Percentiles rank a stretch among this genome's conserved stretches.
Evolutionary conservation across 1,140 invertebrate genomes (phyloP).

Genomic region (Pygmarrhopalites habei): DNA sequence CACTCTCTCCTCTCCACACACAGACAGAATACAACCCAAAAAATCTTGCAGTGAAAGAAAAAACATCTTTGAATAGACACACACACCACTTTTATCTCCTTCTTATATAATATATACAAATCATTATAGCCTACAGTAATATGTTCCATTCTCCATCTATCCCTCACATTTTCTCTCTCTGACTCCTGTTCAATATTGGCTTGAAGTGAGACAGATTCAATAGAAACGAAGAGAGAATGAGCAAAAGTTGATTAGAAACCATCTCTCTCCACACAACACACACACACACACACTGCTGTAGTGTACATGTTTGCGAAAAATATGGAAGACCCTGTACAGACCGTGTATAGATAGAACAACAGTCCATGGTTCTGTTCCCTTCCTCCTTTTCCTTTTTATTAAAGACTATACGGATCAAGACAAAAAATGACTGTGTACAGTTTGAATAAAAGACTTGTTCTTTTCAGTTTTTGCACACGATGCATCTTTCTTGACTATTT

Average conservation of each 20-base stretch:
- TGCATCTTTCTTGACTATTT: too few relatives aligned
- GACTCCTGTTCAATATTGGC: not conserved
- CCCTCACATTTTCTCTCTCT: not conserved
- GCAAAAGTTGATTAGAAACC: not conserved
- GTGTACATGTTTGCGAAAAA: not conserved
- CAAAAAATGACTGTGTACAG: not conserved
- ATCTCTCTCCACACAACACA: not conserved
- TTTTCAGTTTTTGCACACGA: slow-evolving; percentile 2
- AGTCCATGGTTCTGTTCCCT: too few relatives aligned
- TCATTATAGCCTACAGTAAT: not conserved
- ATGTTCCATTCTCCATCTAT: not conserved
- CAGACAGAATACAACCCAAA: slow-evolving; percentile 7
- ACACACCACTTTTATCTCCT: not conserved
- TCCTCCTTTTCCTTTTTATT: too few relatives aligned
- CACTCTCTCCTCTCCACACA: too few relatives aligned
- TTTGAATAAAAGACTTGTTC: not conserved
- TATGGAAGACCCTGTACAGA: too few relatives aligned
- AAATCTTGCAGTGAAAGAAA: slow-evolving; percentile 1
- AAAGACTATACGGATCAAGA: not conserved
- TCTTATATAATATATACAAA: not conserved
- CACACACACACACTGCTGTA: not conserved
- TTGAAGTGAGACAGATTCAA: not conserved
- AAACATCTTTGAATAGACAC: not conserved
- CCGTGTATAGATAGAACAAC: too few relatives aligned
- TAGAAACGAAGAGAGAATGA: not conserved